Conservation (phyloP, 2,888 invertebrate species). For the Eupeodes luniger region DNA sequence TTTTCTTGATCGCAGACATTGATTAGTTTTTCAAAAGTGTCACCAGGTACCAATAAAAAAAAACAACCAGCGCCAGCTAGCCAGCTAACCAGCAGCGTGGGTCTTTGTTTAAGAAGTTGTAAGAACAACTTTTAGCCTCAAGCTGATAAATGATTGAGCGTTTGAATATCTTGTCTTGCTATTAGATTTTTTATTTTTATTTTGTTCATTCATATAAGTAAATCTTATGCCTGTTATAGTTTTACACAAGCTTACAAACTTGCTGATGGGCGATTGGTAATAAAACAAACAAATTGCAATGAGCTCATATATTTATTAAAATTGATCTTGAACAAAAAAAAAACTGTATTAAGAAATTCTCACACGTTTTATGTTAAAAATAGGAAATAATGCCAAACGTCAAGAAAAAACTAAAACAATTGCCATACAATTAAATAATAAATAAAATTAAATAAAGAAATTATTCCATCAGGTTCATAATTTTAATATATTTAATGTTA, state of each 20-base stretch:
- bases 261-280: background rate
- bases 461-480: constrained; percentile 52
- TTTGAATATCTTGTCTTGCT: constrained; percentile 16
- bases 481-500: constrained; percentile 13
- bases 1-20: constrained; percentile 35
- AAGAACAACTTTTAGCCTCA: constrained; percentile 22
- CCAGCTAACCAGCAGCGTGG: too few species aligned
- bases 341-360: background rate
- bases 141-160: constrained; percentile 16
- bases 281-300: background rate
- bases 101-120: constrained; percentile 37
- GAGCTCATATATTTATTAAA: background rate
- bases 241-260: background rate
- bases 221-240: background rate
- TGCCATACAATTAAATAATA: constrained; percentile 28
- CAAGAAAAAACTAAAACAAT: constrained; percentile 24
- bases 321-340: background rate
- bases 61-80: constrained; percentile 13
- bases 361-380: constrained; percentile 1
- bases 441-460: constrained; percentile 1
- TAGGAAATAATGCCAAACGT: constrained; percentile 38
- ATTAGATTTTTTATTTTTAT: background rate
- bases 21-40: constrained; percentile 48
- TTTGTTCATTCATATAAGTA: background rate
- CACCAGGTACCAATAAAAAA: constrained; percentile 17